Conservation (phyloP, 2,797 vertebrate species). For the Microctenopoma stevenorrisi region DNA sequence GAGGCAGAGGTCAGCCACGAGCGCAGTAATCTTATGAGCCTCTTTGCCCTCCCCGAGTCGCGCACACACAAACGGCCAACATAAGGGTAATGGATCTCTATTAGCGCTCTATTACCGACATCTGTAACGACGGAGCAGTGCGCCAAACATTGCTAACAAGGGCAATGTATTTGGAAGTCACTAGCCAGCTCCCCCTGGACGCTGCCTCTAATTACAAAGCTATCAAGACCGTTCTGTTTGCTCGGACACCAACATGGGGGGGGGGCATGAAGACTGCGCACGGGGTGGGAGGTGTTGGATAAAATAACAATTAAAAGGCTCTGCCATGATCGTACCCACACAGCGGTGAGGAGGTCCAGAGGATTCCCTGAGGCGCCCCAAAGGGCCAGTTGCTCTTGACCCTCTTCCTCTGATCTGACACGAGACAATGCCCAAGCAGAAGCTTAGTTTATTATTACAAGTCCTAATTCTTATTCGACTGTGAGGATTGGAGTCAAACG, state of each 20-base stretch:
- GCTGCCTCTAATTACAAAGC: slow-evolving; percentile 77
- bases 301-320: slow-evolving; percentile 82
- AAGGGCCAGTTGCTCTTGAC: slow-evolving; percentile 75
- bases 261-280: slow-evolving; percentile 44
- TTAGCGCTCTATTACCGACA: slow-evolving; percentile 84
- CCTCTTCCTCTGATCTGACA: slow-evolving; percentile 66
- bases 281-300: slow-evolving; percentile 34
- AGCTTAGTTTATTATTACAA: slow-evolving; percentile 72
- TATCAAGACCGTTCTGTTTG: slow-evolving; percentile 80
- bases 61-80: slow-evolving; percentile 54
- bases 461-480: slow-evolving; percentile 67
- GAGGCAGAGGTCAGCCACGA: slow-evolving; percentile 69
- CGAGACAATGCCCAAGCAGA: slow-evolving; percentile 66
- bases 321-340: slow-evolving; percentile 49
- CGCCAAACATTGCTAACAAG: slow-evolving; percentile 84
- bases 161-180: slow-evolving; percentile 86
- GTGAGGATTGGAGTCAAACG: slow-evolving; percentile 65
- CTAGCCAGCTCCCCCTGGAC: slow-evolving; percentile 78
- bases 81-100: slow-evolving; percentile 85
- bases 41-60: slow-evolving; percentile 56
- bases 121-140: slow-evolving; percentile 80
- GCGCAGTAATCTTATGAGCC: slow-evolving; percentile 73
- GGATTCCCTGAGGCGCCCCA: slow-evolving; percentile 66
- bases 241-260: slow-evolving; percentile 62
- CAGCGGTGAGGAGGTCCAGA: slow-evolving; percentile 53